Evolutionary conservation across 2,888 invertebrate species (phyloP).

Genomic region (Noctua janthina): DNA sequence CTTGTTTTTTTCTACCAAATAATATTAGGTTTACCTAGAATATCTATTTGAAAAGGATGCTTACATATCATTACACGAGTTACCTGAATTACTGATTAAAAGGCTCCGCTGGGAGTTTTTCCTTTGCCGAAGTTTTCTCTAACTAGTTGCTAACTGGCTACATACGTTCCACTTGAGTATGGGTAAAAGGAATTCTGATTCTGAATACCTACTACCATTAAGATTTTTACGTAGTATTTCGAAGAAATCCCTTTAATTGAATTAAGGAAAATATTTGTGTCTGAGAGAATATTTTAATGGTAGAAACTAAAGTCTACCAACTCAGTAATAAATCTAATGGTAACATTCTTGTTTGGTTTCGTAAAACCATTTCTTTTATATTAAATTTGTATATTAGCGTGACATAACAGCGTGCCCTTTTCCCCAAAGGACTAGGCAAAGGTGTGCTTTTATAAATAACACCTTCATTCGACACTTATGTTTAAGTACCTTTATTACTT

Average conservation of each 20-base stretch:
- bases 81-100: constrained; percentile 62
- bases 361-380: neutral
- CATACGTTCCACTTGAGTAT: constrained; percentile 28
- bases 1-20: neutral
- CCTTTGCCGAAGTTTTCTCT: constrained; percentile 54
- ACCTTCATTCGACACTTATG: neutral
- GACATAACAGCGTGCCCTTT: neutral
- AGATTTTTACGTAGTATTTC: neutral
- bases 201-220: constrained; percentile 16
- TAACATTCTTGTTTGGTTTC: neutral
- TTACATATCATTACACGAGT: constrained; percentile 51
- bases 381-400: neutral
- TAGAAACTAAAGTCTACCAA: neutral
- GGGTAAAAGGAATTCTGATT: constrained; percentile 42
- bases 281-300: neutral
- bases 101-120: constrained; percentile 41
- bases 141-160: constrained; percentile 60
- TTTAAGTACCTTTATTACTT: neutral
- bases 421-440: neutral
- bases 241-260: neutral
- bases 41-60: constrained; percentile 40
- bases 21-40: constrained; percentile 5
- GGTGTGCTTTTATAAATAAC: neutral
- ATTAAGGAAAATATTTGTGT: neutral
- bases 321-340: neutral